Evolutionary conservation across 2,113 vertebrate species (phyloP), one percentile per base, ranked within the genome.

Genomic region (Megaceryle maxima): DNA sequence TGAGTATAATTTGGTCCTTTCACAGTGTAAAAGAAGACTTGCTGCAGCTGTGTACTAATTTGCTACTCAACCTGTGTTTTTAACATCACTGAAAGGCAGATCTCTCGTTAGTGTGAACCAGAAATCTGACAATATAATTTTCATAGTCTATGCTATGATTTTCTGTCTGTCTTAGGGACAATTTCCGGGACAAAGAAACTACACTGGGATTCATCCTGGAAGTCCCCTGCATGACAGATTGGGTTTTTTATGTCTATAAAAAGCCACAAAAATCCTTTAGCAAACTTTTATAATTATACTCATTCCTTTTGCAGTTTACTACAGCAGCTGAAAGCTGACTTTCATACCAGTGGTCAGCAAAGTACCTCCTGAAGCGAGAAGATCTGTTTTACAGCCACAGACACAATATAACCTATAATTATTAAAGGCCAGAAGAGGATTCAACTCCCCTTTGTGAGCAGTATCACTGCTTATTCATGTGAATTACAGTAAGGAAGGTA

Each of bases 331-430:
- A 56, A 76, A 62, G 20, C 39, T 94, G 85, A 81, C 88, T 90
- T 94, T 94, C 60, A 51, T 83, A 75, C 8, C 67, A 51, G 21
- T 56, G 43, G 73, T 89, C 86, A 90, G 63, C 68, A 94, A 48
- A 12, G 24, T 20, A 83, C 90, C 79, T 92, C 80, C 68, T 81
- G 62, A 81, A 85, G 63, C 64, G 70, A 81, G 51, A 86, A 81
- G 51, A 86, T 46, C 67, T 87, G n/a, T 75, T 94, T 95, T 74
- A 90, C 63, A 89, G 79, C 67, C 70, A 87, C 63, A 72, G 70
- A 39, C 74, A 86, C 48, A 63, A 48, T 67, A 85, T 72, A 70
- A 96, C 67, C 83, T 83, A 19, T 56, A 89, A 68, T 83, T 89
- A 92, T 83, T 84, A 87, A 90, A 89, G 62, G 72, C 15, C 88